Evolutionary conservation across 2,888 invertebrate species (phyloP).

Genomic region (Copidosoma aretas): DNA sequence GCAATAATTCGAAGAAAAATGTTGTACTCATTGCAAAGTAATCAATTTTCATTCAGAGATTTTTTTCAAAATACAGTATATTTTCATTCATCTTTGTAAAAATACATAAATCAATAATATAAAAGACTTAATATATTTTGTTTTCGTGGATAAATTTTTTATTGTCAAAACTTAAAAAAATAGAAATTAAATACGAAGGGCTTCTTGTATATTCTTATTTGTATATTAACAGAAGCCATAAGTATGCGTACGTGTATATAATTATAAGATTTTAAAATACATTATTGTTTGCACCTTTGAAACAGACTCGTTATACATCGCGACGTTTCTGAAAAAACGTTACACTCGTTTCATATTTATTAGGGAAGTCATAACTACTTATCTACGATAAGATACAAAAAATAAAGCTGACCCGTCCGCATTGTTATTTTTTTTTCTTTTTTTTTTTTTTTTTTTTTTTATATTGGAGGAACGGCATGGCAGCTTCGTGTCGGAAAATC

Average conservation of each 20-base stretch:
- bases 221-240: background rate
- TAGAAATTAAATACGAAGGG: too few relatives aligned
- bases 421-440: conserved; percentile 19
- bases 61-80: background rate
- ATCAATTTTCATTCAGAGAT: too few relatives aligned
- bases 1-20: too few relatives aligned
- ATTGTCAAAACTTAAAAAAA: too few relatives aligned
- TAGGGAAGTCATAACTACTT: conserved; percentile 7
- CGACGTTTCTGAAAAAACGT: background rate
- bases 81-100: too few relatives aligned
- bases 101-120: too few relatives aligned
- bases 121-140: background rate
- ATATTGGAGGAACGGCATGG: conserved; percentile 22
- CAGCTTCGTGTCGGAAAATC: conserved; percentile 36
- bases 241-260: background rate
- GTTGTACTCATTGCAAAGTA: too few relatives aligned
- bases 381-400: conserved; percentile 35
- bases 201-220: background rate
- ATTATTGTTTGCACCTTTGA: background rate
- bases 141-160: background rate
- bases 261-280: background rate
- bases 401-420: conserved; percentile 33
- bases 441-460: conserved; percentile 28
- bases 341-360: background rate
- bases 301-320: too few relatives aligned